Conservation (phyloP, 1,140 invertebrate species). For the Psilanteris sp. region DNA sequence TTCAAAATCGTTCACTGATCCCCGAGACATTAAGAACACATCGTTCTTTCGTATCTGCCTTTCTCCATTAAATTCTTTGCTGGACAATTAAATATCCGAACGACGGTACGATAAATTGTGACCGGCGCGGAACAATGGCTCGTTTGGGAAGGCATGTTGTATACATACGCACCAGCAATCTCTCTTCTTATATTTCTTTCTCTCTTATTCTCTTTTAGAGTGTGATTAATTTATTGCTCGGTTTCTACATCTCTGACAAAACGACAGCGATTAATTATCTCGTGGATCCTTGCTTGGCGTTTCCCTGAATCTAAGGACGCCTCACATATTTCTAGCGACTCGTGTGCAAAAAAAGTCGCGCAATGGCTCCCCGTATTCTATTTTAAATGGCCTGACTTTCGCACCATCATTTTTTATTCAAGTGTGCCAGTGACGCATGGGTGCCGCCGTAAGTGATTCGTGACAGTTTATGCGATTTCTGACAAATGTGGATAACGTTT, state of each 20-base stretch:
- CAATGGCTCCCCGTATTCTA: slow-evolving; percentile 49
- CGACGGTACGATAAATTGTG: slow-evolving; percentile 65
- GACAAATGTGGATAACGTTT: slow-evolving; percentile 58
- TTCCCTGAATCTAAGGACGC: slow-evolving; percentile 64
- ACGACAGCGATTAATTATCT: slow-evolving; percentile 64
- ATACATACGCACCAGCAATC: slow-evolving; percentile 49
- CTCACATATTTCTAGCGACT: slow-evolving; percentile 58
- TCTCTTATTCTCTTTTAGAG: slow-evolving; percentile 48
- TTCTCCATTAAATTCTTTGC: slow-evolving; percentile 58
- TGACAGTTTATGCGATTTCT: slow-evolving; percentile 63
- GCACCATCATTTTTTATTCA: slow-evolving; percentile 57
- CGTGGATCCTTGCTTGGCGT: slow-evolving; percentile 58
- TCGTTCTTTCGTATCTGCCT: slow-evolving; percentile 22
- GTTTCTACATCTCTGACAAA: slow-evolving; percentile 63
- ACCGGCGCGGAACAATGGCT: slow-evolving; percentile 62
- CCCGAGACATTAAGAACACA: neutral
- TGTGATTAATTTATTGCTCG: slow-evolving; percentile 65
- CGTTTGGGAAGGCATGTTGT: slow-evolving; percentile 54
- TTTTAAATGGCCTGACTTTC: slow-evolving; percentile 59
- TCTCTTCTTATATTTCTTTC: slow-evolving; percentile 50
- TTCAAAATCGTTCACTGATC: slow-evolving; percentile 24
- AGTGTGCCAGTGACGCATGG: slow-evolving; percentile 47
- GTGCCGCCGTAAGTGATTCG: slow-evolving; percentile 59
- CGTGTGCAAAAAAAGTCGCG: slow-evolving; percentile 57
- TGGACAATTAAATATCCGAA: slow-evolving; percentile 66